phyloP scores from a whole-genome alignment of 2,113 vertebrate species.

The Chlamydotis undulata region DNA sequence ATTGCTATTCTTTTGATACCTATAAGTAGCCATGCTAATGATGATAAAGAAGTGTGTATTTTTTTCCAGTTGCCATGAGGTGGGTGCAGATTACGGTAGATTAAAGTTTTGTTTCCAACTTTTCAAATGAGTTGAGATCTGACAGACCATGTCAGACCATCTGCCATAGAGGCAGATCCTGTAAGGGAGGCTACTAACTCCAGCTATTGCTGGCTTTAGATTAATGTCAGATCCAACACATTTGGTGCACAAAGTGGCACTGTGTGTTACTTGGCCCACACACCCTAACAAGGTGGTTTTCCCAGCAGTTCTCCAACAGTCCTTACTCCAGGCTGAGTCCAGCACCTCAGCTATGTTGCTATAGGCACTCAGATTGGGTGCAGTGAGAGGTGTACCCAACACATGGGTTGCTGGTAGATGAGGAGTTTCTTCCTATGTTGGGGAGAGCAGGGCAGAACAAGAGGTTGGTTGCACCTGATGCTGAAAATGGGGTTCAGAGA shows the following conservation, averaged over 20 bases:
- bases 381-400: too few relatives aligned
- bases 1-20: neutral
- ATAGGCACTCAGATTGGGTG: neutral
- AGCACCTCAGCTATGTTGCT: fast-evolving
- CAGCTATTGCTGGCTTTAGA: neutral
- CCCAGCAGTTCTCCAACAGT: neutral
- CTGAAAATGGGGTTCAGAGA: neutral
- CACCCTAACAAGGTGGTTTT: fast-evolving
- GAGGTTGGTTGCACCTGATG: neutral
- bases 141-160: neutral
- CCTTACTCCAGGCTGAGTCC: neutral
- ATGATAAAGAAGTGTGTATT: neutral
- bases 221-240: neutral
- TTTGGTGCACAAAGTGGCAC: neutral
- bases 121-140: neutral
- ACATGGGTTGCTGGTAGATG: neutral
- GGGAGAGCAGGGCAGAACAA: neutral
- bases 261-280: neutral
- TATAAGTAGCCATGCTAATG: neutral
- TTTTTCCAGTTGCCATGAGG: neutral
- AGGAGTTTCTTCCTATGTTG: fast-evolving
- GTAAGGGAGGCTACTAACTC: neutral
- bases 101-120: neutral
- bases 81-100: neutral
- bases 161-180: neutral